These are phyloP conservation scores for Reticulitermes lucifugus DNA, from an alignment of 2,888 invertebrate genomes.

Conservation along the genomic window DNA sequence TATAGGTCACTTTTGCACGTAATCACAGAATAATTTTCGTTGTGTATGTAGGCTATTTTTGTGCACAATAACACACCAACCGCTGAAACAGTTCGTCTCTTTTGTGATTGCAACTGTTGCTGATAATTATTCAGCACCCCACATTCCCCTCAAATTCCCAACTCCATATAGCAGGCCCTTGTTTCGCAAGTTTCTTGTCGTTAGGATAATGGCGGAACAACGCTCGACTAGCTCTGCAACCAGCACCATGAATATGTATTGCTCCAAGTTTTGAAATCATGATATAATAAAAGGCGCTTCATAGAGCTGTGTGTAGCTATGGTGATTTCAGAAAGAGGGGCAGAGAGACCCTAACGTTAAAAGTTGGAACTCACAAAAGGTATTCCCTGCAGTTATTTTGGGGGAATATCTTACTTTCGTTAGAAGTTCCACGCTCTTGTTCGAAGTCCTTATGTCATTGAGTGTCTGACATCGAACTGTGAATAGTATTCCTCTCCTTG, in stretches of 20 bases:
- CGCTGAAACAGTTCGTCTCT: background rate
- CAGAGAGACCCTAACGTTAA: background rate
- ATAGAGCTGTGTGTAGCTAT: background rate
- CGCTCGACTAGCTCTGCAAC: background rate
- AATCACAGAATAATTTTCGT: no score
- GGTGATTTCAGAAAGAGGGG: background rate
- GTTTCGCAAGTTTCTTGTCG: conserved; percentile 24
- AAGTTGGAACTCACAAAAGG: background rate
- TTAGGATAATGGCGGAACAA: background rate
- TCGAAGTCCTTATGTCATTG: no score
- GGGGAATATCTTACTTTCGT: background rate
- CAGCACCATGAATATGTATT: conserved; percentile 20
- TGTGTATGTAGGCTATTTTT: background rate
- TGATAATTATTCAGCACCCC: conserved; percentile 14
- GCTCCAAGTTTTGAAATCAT: conserved; percentile 9
- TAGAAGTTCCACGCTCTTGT: no score
- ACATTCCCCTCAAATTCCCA: background rate
- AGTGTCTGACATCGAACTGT: no score
- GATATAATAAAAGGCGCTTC: background rate
- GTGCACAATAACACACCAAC: background rate
- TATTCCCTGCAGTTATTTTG: background rate
- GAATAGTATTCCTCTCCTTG: no score
- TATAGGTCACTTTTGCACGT: no score
- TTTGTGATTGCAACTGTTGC: background rate
- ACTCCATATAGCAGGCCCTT: background rate